Percentiles rank a stretch among this genome's conserved stretches.
phyloP scores from a whole-genome alignment of 2,113 vertebrate genomes.

The Nerophis ophidion region DNA sequence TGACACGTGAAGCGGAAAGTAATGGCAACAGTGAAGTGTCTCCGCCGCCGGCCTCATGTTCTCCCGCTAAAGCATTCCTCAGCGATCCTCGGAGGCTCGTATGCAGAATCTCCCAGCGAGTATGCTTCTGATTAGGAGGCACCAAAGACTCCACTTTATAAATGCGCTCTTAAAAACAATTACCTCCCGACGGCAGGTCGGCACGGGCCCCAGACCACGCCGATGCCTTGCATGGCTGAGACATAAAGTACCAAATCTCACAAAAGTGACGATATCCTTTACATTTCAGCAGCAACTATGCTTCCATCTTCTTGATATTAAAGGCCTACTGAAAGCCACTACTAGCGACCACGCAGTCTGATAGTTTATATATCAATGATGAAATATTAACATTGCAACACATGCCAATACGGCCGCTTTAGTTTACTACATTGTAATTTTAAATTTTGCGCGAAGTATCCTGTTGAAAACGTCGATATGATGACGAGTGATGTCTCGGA shows the following conservation, averaged over 20 bases:
- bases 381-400: too few species aligned
- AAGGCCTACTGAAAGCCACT: too few species aligned
- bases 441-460: too few species aligned
- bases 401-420: too few species aligned
- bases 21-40: constrained; percentile 28
- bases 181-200: constrained; percentile 51
- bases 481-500: too few species aligned
- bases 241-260: background rate
- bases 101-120: constrained; percentile 50
- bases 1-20: constrained; percentile 57
- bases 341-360: too few species aligned
- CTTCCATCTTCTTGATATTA: too few species aligned
- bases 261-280: background rate
- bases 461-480: too few species aligned
- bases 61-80: constrained; percentile 56
- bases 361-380: too few species aligned
- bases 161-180: constrained; percentile 69
- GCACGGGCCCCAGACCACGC: constrained; percentile 49
- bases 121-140: constrained; percentile 70
- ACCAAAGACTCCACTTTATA: constrained; percentile 68
- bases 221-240: constrained; percentile 26
- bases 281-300: too few species aligned
- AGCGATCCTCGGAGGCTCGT: constrained; percentile 51
- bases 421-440: too few species aligned
- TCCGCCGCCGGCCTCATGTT: constrained; percentile 16